Conservation (phyloP, 2,888 invertebrate genomes). For the Polymixis lichenea region DNA sequence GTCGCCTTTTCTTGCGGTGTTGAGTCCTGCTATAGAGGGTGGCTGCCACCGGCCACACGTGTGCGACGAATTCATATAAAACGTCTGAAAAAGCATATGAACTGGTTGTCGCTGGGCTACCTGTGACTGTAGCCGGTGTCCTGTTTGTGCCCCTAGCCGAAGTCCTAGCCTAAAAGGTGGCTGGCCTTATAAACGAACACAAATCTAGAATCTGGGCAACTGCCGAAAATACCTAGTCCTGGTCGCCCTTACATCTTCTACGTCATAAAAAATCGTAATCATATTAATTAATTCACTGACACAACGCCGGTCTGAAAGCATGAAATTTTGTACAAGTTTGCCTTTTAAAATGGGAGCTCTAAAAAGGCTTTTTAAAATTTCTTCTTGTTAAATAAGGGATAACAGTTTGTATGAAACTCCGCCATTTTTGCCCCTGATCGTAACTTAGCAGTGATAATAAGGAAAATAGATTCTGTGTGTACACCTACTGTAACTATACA, state of each 20-base stretch:
- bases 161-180: neutral
- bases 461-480: slow-evolving; percentile 5
- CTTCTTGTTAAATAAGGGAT: neutral
- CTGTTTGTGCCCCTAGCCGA: neutral
- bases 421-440: neutral
- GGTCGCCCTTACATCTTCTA: too few species aligned
- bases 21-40: too few species aligned
- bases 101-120: neutral
- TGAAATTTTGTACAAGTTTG: neutral
- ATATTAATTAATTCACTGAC: too few species aligned
- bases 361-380: neutral
- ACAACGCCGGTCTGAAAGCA: neutral
- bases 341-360: neutral
- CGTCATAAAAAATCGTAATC: too few species aligned
- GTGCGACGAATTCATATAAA: neutral
- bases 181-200: neutral
- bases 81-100: neutral
- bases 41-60: neutral
- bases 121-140: too few species aligned
- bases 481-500: neutral
- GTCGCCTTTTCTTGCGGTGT: too few species aligned
- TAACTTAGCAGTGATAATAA: neutral
- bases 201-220: neutral
- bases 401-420: neutral
- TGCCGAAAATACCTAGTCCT: neutral